phyloP scores from a whole-genome alignment of 2,888 invertebrate species.

The Megamerina dolium region DNA sequence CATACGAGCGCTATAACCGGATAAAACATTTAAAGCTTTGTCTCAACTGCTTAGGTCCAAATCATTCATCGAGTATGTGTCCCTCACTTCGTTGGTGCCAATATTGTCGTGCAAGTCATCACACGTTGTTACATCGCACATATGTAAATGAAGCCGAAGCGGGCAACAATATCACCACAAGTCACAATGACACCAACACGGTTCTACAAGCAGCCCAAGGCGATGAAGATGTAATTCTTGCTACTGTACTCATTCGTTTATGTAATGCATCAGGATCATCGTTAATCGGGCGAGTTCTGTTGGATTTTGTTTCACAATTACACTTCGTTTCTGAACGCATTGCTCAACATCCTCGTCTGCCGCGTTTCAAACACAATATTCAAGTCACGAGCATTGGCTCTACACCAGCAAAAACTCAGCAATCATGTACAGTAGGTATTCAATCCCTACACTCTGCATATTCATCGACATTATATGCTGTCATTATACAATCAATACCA shows the following conservation, averaged over 20 bases:
- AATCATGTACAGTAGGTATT: too few relatives aligned
- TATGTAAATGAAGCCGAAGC: too few relatives aligned
- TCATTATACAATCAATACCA: too few relatives aligned
- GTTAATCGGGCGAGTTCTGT: neutral
- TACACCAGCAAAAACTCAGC: neutral
- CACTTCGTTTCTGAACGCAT: conserved; percentile 4
- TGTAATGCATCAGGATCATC: neutral
- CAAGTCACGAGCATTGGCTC: neutral
- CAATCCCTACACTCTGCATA: neutral
- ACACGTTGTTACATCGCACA: neutral
- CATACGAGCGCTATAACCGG: neutral
- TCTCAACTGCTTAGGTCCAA: neutral
- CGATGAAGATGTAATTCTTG: neutral
- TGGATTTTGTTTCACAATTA: conserved; percentile 1
- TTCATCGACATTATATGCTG: neutral
- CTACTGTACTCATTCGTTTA: neutral
- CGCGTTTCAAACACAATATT: neutral
- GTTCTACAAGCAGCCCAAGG: neutral
- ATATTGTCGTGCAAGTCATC: conserved; percentile 5
- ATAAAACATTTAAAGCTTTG: neutral
- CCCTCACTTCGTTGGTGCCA: conserved; percentile 1
- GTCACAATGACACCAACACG: too few relatives aligned
- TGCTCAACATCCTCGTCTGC: neutral
- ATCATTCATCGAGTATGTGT: neutral
- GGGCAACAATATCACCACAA: too few relatives aligned